Percentiles rank a stretch among this genome's conserved stretches.
phyloP scores from a whole-genome alignment of 2,113 vertebrate species.

The Crotophaga sulcirostris region DNA sequence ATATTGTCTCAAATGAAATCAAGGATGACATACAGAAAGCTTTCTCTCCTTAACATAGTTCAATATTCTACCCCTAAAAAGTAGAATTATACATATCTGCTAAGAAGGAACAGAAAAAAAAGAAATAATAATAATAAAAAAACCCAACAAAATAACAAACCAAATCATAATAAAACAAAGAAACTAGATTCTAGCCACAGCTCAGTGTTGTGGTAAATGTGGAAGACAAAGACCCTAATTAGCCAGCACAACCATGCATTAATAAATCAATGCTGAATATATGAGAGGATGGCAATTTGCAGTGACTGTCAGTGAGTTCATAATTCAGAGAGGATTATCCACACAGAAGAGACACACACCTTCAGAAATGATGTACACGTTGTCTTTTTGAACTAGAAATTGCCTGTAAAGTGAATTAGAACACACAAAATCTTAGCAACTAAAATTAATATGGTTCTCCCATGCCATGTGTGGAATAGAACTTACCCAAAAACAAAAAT shows the following conservation, averaged over 20 bases:
- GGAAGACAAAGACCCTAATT: slow-evolving; percentile 62
- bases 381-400: slow-evolving; percentile 21
- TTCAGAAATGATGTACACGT: background rate
- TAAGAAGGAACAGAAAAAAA: background rate
- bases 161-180: background rate
- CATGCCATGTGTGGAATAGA: background rate
- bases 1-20: background rate
- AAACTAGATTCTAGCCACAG: slow-evolving; percentile 26
- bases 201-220: slow-evolving; percentile 44
- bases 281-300: slow-evolving; percentile 32
- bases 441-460: background rate
- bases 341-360: background rate
- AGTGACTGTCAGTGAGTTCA: slow-evolving; percentile 11
- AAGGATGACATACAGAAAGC: background rate
- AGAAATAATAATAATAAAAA: too few species aligned
- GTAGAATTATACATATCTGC: background rate
- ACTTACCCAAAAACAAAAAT: background rate
- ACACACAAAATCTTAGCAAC: background rate
- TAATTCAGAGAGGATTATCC: slow-evolving; percentile 37
- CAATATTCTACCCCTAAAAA: background rate
- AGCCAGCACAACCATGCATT: slow-evolving; percentile 53
- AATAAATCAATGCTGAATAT: slow-evolving; percentile 67
- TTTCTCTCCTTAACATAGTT: background rate
- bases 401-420: slow-evolving; percentile 40
- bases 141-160: background rate